Evolutionary conservation across 1,140 invertebrate species (phyloP), one percentile per base, ranked within the genome.

Genomic region (Asbolus verrucosus): DNA sequence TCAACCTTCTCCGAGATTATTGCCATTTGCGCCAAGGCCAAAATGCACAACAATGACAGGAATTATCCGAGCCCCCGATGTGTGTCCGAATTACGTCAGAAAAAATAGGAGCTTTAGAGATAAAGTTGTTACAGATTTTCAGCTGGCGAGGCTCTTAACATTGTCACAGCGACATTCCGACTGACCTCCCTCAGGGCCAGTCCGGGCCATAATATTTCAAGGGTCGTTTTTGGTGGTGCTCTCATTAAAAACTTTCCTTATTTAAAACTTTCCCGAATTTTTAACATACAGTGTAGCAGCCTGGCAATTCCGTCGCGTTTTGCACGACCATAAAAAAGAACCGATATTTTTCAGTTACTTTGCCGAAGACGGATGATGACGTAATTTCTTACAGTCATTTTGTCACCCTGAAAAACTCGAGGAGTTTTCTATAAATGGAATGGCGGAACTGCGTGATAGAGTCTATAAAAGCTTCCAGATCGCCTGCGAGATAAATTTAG

Each of bases 81-180:
- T 19, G 16, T 46, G 41, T 19, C 11, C 46, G 11, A 24, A 54
- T 54, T 27, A 54, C 19, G 21, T 24, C n/a, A 8, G 46, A 54
- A 54, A 43, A 54, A 31, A 54, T 27, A 27, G 24, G 46, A 11
- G 46, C 46, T 27, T 54, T 54, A 54, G 21, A 54, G 46, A 54
- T 30, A 54, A 54, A 54, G 46, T 54, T 46, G 18, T 46, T 54
- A 54, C 19, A 54, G 46, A 54, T 54, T 54, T 30, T 54, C 46
- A 18, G n/a, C 1, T n/a, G 1, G 46, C 21, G 27, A 54, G 14
- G 46, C 46, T 54, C 18, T 54, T 21, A 54, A 6, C 21, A 30
- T 54, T 54, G 19, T 54, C 21, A 24, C 46, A 13, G 21, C 21
- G 46, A n/a, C 13, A 54, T 9, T 8, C 46, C 46, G 19, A 27